Evolutionary conservation across 2,113 vertebrate species (phyloP).

Genomic region (Ranitomeya variabilis): DNA sequence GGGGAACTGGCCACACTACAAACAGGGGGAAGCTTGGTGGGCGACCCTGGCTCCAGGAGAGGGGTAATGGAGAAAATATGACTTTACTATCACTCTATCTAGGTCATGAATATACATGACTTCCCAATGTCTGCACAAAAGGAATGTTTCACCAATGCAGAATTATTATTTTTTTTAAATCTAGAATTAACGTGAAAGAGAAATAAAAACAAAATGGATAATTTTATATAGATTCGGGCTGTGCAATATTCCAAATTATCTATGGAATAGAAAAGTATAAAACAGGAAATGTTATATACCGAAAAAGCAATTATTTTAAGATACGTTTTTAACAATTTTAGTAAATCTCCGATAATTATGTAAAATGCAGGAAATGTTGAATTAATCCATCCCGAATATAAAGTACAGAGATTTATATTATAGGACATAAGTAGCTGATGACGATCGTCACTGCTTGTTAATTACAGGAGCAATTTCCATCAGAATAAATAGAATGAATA

Average conservation of each 20-base stretch:
- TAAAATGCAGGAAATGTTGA: background rate
- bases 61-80: constrained; percentile 46
- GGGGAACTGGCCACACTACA: constrained; percentile 35
- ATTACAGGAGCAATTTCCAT: background rate
- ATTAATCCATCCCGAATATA: background rate
- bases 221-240: background rate
- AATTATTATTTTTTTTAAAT: background rate
- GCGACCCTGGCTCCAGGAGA: constrained; percentile 18
- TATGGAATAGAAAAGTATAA: too few species aligned
- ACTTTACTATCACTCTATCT: constrained; percentile 26
- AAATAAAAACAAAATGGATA: background rate
- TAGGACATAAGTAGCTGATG: background rate
- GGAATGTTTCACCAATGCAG: background rate
- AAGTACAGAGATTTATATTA: background rate
- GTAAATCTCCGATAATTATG: background rate
- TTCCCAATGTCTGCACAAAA: background rate
- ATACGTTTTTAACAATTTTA: background rate
- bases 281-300: too few species aligned
- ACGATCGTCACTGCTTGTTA: background rate
- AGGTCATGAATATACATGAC: constrained; percentile 21
- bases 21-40: constrained; percentile 41
- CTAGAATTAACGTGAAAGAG: background rate
- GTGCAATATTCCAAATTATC: too few species aligned
- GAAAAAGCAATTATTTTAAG: background rate
- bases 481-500: background rate